phyloP scores from a whole-genome alignment of 2,888 invertebrate species.

The Patella caerulea region DNA sequence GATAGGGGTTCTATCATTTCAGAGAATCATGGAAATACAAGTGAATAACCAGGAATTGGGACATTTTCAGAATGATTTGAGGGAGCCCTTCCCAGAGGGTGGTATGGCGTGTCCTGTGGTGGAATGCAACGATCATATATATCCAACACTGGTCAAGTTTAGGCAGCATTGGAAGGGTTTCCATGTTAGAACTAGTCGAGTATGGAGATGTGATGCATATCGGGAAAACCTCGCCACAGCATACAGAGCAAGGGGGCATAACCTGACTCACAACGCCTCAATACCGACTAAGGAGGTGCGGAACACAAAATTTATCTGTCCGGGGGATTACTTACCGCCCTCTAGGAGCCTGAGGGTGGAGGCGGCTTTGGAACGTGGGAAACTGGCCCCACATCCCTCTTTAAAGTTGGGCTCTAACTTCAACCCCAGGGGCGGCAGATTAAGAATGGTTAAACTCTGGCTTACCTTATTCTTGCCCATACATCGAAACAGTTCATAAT shows the following conservation, averaged over 20 bases:
- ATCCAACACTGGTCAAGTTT: neutral
- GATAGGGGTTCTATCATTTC: no score
- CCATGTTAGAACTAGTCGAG: neutral
- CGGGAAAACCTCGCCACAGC: neutral
- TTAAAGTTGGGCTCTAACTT: no score
- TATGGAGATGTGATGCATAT: neutral
- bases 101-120: neutral
- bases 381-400: no score
- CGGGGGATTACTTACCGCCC: neutral
- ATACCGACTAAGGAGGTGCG: neutral
- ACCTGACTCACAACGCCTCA: neutral
- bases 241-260: neutral
- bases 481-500: no score
- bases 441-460: no score
- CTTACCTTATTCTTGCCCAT: no score
- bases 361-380: no score
- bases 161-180: neutral
- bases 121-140: neutral
- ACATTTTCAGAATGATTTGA: neutral
- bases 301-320: neutral
- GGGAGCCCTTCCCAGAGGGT: neutral
- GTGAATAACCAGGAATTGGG: neutral
- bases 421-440: no score
- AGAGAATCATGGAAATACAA: neutral
- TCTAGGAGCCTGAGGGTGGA: neutral